A percentile compares a stretch with the other conserved stretches of the same genome.
phyloP scores from a whole-genome alignment of 2,888 invertebrate species.

The Tenthredo distinguenda region DNA sequence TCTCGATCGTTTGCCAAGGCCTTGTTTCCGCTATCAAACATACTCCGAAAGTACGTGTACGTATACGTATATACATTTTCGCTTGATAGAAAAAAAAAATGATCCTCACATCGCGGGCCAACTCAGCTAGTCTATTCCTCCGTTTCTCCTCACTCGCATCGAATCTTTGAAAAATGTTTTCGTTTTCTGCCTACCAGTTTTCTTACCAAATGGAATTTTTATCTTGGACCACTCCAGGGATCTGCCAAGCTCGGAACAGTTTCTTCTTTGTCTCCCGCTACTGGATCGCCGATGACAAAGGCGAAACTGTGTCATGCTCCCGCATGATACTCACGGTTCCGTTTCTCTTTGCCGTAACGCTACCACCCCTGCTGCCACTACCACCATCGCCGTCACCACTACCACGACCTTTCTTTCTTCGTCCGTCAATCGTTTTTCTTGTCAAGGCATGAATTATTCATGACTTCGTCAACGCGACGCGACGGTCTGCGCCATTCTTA shows the following conservation, averaged over 20 bases:
- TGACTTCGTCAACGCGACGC: slow-evolving; percentile 67
- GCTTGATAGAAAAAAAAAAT: not conserved
- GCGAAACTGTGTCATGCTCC: slow-evolving; percentile 18
- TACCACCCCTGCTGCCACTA: not conserved
- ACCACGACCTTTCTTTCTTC: slow-evolving; percentile 19
- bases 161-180: slow-evolving; percentile 1
- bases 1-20: not conserved
- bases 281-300: slow-evolving; percentile 31
- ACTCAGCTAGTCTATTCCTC: not conserved
- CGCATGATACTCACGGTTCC: slow-evolving; percentile 8
- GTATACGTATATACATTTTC: not conserved
- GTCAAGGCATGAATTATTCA: slow-evolving; percentile 68
- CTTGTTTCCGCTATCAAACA: not conserved
- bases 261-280: slow-evolving; percentile 31
- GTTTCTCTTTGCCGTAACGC: slow-evolving; percentile 25
- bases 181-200: not conserved
- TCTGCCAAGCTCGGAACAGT: slow-evolving; percentile 9
- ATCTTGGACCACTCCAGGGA: not conserved
- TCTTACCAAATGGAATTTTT: not conserved
- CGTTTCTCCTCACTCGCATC: not conserved
- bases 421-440: slow-evolving; percentile 50
- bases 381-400: not conserved
- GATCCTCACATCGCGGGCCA: not conserved
- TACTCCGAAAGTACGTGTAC: not conserved
- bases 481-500: slow-evolving; percentile 62